Evolutionary conservation across 2,888 invertebrate species (phyloP).

Genomic region (Malthinus flaveolus): DNA sequence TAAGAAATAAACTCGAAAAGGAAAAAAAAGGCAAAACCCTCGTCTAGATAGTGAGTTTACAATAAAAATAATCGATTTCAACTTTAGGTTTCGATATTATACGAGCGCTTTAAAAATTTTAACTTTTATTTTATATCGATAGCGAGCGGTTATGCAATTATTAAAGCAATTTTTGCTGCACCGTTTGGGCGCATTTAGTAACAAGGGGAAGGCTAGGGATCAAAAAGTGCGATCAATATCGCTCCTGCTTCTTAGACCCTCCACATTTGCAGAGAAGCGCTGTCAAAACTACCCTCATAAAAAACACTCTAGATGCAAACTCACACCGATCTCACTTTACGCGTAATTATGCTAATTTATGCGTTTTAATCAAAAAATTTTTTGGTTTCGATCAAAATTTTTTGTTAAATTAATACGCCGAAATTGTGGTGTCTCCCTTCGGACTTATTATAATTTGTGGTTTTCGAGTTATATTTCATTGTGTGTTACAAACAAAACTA

Average conservation of each 20-base stretch:
- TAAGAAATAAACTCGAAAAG: no score
- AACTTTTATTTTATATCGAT: no score
- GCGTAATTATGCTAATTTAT: neutral
- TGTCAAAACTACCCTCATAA: constrained; percentile 52
- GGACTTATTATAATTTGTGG: neutral
- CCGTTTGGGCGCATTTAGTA: constrained; percentile 41
- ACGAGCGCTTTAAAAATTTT: no score
- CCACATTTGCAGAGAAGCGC: constrained; percentile 56
- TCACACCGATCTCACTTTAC: constrained; percentile 9
- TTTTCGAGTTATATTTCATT: neutral
- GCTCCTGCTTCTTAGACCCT: constrained; percentile 55
- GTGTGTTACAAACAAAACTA: constrained; percentile 15
- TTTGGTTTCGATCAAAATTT: no score
- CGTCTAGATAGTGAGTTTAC: no score
- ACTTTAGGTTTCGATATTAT: no score
- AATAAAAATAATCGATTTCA: no score
- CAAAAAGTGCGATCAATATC: constrained; percentile 59
- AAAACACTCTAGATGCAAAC: constrained; percentile 28
- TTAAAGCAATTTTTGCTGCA: constrained; percentile 32
- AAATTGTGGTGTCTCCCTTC: neutral
- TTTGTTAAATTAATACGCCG: constrained; percentile 4
- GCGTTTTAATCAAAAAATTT: no score
- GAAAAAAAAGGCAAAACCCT: no score
- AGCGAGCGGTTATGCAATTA: constrained; percentile 9
- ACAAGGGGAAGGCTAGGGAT: constrained; percentile 51